These are phyloP conservation scores for Neoarius graeffei DNA, from an alignment of 2,113 vertebrate species.

Conservation along the genomic window DNA sequence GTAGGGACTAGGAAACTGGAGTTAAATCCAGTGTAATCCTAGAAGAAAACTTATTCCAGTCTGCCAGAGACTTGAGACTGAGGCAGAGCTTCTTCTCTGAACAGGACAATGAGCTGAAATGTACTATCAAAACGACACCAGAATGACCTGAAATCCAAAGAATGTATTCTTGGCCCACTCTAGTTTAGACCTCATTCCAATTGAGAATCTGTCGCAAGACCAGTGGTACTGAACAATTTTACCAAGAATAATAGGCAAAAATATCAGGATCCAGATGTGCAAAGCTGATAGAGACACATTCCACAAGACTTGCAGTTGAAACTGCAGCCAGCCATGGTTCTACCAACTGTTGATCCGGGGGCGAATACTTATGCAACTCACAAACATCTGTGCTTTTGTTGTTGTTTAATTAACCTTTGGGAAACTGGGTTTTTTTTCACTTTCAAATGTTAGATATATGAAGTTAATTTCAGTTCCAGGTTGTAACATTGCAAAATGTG, in stretches of 20 bases:
- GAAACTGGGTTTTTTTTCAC: no score
- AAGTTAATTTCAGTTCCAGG: background rate
- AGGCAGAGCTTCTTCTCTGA: background rate
- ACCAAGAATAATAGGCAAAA: background rate
- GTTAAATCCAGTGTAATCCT: background rate
- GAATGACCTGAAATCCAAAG: background rate
- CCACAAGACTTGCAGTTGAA: background rate
- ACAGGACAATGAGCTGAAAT: background rate
- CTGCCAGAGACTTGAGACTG: background rate
- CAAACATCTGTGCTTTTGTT: background rate
- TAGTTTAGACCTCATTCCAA: background rate
- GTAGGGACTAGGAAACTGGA: background rate
- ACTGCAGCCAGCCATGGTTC: background rate
- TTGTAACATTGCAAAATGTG: background rate
- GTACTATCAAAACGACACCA: background rate
- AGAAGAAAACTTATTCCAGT: background rate
- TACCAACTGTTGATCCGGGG: background rate
- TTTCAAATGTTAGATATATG: background rate
- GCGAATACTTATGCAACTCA: background rate
- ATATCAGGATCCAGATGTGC: background rate
- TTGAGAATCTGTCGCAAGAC: background rate
- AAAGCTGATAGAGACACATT: background rate
- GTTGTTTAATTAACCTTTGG: background rate
- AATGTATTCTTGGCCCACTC: background rate
- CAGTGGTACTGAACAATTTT: background rate